These are phyloP conservation scores for Bufo bufo DNA, from an alignment of 2,113 vertebrate species.

Conservation along the genomic window DNA sequence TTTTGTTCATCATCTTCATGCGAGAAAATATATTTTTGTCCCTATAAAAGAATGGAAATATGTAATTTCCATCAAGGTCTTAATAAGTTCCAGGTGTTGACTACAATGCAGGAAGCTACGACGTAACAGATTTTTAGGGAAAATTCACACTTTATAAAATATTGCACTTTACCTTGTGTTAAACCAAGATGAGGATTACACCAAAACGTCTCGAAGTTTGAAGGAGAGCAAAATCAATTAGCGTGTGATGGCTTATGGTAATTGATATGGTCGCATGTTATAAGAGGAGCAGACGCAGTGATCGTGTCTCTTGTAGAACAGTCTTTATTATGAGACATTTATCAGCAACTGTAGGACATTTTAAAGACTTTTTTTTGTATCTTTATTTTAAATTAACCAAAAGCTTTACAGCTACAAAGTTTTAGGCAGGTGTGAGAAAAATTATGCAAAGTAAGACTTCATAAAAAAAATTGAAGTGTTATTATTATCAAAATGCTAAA, in stretches of 20 bases:
- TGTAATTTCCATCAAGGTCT: constrained; percentile 52
- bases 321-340: too few species aligned
- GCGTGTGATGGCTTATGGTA: background rate
- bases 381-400: too few species aligned
- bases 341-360: too few species aligned
- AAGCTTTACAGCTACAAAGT: too few species aligned
- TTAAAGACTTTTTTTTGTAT: too few species aligned
- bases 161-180: constrained; percentile 33
- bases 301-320: too few species aligned
- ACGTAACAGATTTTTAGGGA: constrained; percentile 42
- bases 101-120: constrained; percentile 39
- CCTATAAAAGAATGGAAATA: constrained; percentile 54
- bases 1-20: constrained; percentile 23
- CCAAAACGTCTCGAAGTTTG: background rate
- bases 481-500: too few species aligned
- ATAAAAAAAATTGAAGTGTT: too few species aligned
- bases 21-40: constrained; percentile 45
- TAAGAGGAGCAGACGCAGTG: background rate
- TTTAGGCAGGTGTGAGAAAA: too few species aligned
- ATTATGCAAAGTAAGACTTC: too few species aligned
- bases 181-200: background rate
- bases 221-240: background rate
- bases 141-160: constrained; percentile 51
- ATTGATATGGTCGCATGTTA: background rate
- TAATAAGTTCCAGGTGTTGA: constrained; percentile 56